Percentiles rank a stretch among this genome's conserved stretches.
Conservation (phyloP, 2,797 vertebrate species). For the Novumbra hubbsi region DNA sequence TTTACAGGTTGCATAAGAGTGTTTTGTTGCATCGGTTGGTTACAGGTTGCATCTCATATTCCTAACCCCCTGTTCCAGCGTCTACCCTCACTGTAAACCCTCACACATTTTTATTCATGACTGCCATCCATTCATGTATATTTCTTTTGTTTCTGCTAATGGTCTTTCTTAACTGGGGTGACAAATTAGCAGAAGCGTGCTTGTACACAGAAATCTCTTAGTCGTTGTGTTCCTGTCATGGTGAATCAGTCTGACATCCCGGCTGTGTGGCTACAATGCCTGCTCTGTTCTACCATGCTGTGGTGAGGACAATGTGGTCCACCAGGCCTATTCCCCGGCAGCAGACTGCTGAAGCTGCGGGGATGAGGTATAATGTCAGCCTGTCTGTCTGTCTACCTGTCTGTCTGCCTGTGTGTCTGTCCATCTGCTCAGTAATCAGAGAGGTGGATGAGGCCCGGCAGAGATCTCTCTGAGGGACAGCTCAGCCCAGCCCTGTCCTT, state of each 20-base stretch:
- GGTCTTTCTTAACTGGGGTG: constrained; percentile 43
- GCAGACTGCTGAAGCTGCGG: constrained; percentile 54
- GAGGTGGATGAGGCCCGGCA: constrained; percentile 33
- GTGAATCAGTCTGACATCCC: constrained; percentile 38
- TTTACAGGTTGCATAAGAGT: constrained; percentile 56
- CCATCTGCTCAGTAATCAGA: background rate
- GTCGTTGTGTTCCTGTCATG: constrained; percentile 47
- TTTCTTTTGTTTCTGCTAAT: constrained; percentile 51
- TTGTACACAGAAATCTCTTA: constrained; percentile 26
- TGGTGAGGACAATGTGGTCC: constrained; percentile 6
- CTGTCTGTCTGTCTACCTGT: background rate
- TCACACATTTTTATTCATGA: constrained; percentile 41
- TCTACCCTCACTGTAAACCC: constrained; percentile 15
- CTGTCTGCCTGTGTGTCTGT: constrained; percentile 33
- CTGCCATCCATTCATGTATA: constrained; percentile 42
- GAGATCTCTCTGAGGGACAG: constrained; percentile 30
- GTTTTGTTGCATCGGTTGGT: no score
- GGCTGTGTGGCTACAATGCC: background rate
- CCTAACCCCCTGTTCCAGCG: constrained; percentile 39
- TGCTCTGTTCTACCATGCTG: background rate
- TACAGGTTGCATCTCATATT: constrained; percentile 42
- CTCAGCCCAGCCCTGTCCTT: constrained; percentile 23
- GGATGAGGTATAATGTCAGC: constrained; percentile 45
- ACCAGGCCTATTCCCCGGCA: constrained; percentile 29
- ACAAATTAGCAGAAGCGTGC: constrained; percentile 46